A percentile compares a stretch with the other conserved stretches of the same genome.
Evolutionary conservation across 1,140 invertebrate species (phyloP).

Genomic region (Camponotus vicinus): DNA sequence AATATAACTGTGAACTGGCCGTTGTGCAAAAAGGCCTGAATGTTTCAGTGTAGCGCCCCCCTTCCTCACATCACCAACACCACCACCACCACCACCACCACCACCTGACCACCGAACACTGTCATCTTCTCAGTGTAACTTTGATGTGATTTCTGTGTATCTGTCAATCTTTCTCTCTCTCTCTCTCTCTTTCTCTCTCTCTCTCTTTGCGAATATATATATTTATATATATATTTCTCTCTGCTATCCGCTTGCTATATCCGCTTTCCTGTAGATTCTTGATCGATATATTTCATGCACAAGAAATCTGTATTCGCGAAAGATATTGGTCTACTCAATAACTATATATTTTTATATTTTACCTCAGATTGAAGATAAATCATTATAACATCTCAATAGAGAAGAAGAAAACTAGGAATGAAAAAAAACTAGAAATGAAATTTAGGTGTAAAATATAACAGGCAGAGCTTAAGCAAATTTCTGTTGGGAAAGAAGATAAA

Average conservation of each 20-base stretch:
- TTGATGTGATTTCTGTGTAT: slow-evolving; percentile 81
- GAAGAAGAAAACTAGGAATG: background rate
- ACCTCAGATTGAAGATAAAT: background rate
- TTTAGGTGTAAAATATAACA: background rate
- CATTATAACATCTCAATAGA: background rate
- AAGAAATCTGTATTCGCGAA: background rate
- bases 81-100: slow-evolving; percentile 78
- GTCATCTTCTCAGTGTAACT: slow-evolving; percentile 83
- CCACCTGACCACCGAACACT: slow-evolving; percentile 84
- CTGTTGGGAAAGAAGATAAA: background rate
- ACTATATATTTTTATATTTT: background rate
- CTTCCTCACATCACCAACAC: slow-evolving; percentile 81
- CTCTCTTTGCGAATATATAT: slow-evolving; percentile 58
- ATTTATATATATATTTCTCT: slow-evolving; percentile 9
- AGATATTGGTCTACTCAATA: slow-evolving; percentile 25
- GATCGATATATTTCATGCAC: slow-evolving; percentile 33
- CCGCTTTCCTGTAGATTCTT: slow-evolving; percentile 48
- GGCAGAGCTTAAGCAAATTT: background rate
- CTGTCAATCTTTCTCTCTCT: slow-evolving; percentile 81
- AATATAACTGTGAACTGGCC: slow-evolving; percentile 79
- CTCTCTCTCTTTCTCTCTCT: slow-evolving; percentile 56
- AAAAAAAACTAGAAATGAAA: background rate
- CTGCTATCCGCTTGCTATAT: slow-evolving; percentile 42
- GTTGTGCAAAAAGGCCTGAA: slow-evolving; percentile 83
- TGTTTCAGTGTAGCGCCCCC: slow-evolving; percentile 85